Percentiles rank a stretch among this genome's conserved stretches.
Evolutionary conservation across 2,797 vertebrate species (phyloP).

Genomic region (Coendou prehensilis): DNA sequence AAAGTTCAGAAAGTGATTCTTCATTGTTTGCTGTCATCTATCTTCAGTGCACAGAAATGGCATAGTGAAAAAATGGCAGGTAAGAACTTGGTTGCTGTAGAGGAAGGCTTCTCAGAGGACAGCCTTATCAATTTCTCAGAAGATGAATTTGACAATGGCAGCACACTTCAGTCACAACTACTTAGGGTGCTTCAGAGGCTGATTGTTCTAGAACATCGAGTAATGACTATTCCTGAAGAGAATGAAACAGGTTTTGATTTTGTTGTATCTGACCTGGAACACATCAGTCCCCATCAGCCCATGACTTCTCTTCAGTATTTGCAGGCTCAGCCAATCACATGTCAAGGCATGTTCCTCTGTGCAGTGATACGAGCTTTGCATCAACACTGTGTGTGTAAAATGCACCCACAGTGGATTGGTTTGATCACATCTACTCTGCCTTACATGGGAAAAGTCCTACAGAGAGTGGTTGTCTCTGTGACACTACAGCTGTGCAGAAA

Average conservation of each 20-base stretch:
- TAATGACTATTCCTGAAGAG: conserved; percentile 95
- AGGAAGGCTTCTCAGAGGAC: conserved; percentile 98
- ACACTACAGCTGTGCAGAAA: conserved; percentile 98
- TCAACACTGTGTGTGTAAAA: conserved; percentile 98
- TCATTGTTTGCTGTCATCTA: conserved; percentile 97
- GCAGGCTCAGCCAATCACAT: conserved; percentile 97
- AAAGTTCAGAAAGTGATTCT: conserved; percentile 99
- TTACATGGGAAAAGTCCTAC: conserved; percentile 98
- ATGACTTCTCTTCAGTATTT: conserved; percentile 98
- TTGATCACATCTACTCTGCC: conserved; percentile 98
- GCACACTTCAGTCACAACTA: conserved; percentile 97
- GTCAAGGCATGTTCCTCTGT: conserved; percentile 99
- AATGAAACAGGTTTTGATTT: conserved; percentile 95
- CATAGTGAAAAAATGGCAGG: conserved; percentile 94
- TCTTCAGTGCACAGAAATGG: conserved; percentile 99
- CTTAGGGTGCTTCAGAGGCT: conserved; percentile 96
- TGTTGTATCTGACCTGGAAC: conserved; percentile 95
- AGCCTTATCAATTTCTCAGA: conserved; percentile 98
- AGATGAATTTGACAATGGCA: conserved; percentile 97
- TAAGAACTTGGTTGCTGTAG: conserved; percentile 93
- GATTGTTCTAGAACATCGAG: conserved; percentile 96
- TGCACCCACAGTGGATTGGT: conserved; percentile 99
- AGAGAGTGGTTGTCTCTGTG: conserved; percentile 97
- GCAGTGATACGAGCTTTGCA: conserved; percentile 98
- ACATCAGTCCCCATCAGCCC: conserved; percentile 97